phyloP scores from a whole-genome alignment of 2,113 vertebrate species.

The Aspiorhynchus laticeps region DNA sequence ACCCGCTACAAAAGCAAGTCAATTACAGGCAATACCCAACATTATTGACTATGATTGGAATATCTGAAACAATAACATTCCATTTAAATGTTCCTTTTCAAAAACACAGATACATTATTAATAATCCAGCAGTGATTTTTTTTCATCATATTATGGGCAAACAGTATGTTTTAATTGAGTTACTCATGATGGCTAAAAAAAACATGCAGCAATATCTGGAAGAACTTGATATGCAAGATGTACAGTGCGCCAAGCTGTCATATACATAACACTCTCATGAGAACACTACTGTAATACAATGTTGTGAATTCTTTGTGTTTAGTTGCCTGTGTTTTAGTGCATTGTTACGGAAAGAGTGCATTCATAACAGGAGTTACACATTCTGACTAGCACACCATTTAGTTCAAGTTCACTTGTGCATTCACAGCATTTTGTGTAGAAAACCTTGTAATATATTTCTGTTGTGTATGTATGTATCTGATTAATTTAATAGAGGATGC shows the following conservation, averaged over 20 bases:
- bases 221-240: not conserved
- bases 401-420: not conserved
- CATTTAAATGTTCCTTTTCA: not conserved
- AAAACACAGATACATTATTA: not conserved
- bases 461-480: no score
- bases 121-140: not conserved
- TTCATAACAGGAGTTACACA: not conserved
- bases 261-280: not conserved
- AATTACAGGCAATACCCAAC: not conserved
- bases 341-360: not conserved
- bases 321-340: not conserved
- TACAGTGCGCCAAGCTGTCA: not conserved
- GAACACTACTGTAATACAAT: no score
- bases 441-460: no score
- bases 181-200: not conserved
- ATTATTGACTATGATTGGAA: not conserved
- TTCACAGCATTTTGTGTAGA: not conserved
- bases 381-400: no score
- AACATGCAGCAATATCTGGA: not conserved
- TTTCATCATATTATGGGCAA: not conserved
- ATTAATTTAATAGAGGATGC: no score
- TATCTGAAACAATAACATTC: not conserved
- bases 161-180: not conserved
- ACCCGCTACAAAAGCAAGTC: not conserved
- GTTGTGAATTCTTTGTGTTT: no score